Evolutionary conservation across 2,888 invertebrate species (phyloP).

Genomic region (Tenthredo livida): DNA sequence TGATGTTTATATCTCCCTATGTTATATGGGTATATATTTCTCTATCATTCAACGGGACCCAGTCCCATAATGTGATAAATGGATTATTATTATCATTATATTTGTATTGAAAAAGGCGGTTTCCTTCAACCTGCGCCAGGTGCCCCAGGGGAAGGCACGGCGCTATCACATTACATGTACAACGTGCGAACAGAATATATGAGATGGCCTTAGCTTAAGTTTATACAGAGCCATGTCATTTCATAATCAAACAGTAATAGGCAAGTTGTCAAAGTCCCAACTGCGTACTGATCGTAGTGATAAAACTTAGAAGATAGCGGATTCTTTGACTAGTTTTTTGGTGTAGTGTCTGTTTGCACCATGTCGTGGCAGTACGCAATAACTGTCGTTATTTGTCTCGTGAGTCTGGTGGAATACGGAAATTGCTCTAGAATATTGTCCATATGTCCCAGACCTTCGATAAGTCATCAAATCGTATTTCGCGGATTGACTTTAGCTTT

Average conservation of each 20-base stretch:
- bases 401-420: not conserved
- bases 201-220: not conserved
- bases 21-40: too few species aligned
- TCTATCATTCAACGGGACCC: too few species aligned
- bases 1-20: too few species aligned
- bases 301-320: too few species aligned
- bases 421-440: conserved; percentile 58
- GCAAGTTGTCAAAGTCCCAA: not conserved
- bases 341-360: not conserved
- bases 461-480: conserved; percentile 64
- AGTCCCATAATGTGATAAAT: too few species aligned
- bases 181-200: not conserved
- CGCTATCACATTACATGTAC: too few species aligned
- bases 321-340: not conserved
- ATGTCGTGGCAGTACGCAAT: conserved; percentile 1
- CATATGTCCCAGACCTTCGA: conserved; percentile 60
- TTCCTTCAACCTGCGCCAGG: too few species aligned
- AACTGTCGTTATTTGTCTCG: not conserved
- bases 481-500: conserved; percentile 62
- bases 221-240: not conserved
- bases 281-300: not conserved
- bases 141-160: too few species aligned
- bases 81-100: too few species aligned
- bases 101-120: too few species aligned
- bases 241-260: not conserved